phyloP scores from a whole-genome alignment of 2,888 invertebrate species.

The Pammene fasciana region DNA sequence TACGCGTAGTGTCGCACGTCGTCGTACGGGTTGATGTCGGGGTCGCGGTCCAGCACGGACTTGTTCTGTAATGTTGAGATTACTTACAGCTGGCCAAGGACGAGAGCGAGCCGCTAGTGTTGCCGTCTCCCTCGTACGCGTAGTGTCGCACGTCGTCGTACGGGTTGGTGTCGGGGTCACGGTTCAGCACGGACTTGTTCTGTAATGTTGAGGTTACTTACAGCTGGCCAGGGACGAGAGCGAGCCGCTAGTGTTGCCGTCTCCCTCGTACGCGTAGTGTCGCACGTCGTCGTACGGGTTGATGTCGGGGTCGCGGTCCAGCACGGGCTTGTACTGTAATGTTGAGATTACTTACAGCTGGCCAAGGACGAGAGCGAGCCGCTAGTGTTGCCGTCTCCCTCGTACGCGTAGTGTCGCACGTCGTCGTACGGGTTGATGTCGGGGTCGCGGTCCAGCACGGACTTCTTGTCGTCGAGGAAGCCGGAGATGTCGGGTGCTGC shows the following conservation, averaged over 20 bases:
- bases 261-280: constrained; percentile 99
- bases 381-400: constrained; percentile 96
- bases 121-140: constrained; percentile 98
- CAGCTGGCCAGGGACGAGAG: constrained; percentile 96
- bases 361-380: constrained; percentile 96
- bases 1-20: too few species aligned
- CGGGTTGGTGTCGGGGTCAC: constrained; percentile 90
- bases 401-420: constrained; percentile 98
- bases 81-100: constrained; percentile 93
- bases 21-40: too few species aligned
- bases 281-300: constrained; percentile 98
- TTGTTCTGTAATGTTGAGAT: too few species aligned
- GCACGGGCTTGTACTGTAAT: too few species aligned
- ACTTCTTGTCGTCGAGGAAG: constrained; percentile 95
- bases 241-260: constrained; percentile 96
- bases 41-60: too few species aligned
- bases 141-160: constrained; percentile 99
- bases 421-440: constrained; percentile 97
- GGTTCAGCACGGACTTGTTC: too few species aligned
- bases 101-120: constrained; percentile 95
- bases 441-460: constrained; percentile 95
- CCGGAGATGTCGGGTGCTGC: constrained; percentile 91
- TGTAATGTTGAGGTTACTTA: constrained; percentile 63
- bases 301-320: constrained; percentile 85
- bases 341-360: constrained; percentile 85